Conservation (phyloP, 2,113 vertebrate genomes). For the Aleadryas rufinucha region DNA sequence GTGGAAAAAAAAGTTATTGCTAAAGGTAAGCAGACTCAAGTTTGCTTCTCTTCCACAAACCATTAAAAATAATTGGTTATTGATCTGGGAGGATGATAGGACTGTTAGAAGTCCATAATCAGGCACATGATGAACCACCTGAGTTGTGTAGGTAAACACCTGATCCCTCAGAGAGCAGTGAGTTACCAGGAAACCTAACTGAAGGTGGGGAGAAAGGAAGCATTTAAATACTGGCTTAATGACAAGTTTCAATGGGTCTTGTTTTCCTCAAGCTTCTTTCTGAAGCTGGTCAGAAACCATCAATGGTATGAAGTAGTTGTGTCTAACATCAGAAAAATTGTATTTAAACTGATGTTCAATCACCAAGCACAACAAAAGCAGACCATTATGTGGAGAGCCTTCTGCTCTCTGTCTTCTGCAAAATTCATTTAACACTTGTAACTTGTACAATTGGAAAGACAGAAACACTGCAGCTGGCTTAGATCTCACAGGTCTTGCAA, state of each 20-base stretch:
- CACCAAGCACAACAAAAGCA: neutral
- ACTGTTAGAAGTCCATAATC: neutral
- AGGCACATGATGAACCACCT: neutral
- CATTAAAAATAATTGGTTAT: neutral
- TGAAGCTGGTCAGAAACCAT: neutral
- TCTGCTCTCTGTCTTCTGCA: neutral
- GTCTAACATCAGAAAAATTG: neutral
- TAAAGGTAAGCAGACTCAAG: neutral
- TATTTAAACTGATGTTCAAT: neutral
- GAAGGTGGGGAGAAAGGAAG: neutral
- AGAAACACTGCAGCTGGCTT: neutral
- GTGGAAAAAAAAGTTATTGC: neutral
- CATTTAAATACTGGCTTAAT: neutral
- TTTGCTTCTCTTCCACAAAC: neutral
- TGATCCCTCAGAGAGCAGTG: slow-evolving; percentile 8
- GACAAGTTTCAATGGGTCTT: neutral
- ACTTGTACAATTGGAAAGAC: neutral
- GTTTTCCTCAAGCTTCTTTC: neutral
- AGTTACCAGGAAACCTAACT: slow-evolving; percentile 30
- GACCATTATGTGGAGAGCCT: neutral
- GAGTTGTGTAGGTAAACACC: slow-evolving; percentile 37
- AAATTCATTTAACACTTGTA: neutral
- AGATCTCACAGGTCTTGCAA: neutral
- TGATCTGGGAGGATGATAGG: neutral
- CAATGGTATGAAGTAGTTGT: neutral